Evolutionary conservation across 2,888 invertebrate species (phyloP).

Genomic region (Acleris holmiana): DNA sequence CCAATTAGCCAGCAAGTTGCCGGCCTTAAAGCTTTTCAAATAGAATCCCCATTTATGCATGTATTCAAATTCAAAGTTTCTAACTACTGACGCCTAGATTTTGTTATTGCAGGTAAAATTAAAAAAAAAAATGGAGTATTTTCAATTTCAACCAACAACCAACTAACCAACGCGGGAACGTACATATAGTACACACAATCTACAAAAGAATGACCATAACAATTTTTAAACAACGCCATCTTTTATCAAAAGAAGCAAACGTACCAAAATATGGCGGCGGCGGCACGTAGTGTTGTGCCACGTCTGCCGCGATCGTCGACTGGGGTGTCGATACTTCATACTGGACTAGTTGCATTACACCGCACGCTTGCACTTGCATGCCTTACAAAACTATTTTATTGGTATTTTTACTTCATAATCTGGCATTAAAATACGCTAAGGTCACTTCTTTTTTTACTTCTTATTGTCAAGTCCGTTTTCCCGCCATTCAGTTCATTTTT

Average conservation of each 20-base stretch:
- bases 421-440: background rate
- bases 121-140: too few species aligned
- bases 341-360: conserved; percentile 87
- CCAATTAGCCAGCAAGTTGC: too few species aligned
- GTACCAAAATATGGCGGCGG: conserved; percentile 81
- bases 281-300: conserved; percentile 76
- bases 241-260: conserved; percentile 38
- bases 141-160: too few species aligned
- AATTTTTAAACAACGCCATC: conserved; percentile 16
- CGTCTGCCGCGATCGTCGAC: conserved; percentile 73
- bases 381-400: conserved; percentile 43
- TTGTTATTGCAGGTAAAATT: too few species aligned
- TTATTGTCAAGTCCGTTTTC: conserved; percentile 27
- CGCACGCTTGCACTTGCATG: conserved; percentile 87
- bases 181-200: too few species aligned
- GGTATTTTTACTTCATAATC: conserved; percentile 26
- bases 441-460: background rate
- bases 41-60: too few species aligned
- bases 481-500: conserved; percentile 10
- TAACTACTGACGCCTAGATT: too few species aligned
- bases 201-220: too few species aligned
- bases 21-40: too few species aligned
- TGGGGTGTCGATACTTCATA: conserved; percentile 85
- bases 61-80: too few species aligned
- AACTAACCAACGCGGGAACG: too few species aligned